Conservation (phyloP, 2,888 invertebrate genomes). For the Augochlorella aurata region DNA sequence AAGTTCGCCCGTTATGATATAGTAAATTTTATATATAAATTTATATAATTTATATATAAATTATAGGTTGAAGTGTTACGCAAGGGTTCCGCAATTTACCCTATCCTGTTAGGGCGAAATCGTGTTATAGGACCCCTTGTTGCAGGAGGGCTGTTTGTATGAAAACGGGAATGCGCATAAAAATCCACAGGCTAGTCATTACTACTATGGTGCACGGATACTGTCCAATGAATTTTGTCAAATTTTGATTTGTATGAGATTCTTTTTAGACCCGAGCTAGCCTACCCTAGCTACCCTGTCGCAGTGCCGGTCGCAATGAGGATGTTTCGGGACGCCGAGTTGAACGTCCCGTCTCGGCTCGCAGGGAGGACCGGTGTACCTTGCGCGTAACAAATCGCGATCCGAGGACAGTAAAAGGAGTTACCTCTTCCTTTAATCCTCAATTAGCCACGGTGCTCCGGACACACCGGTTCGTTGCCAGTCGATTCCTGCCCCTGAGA, state of each 20-base stretch:
- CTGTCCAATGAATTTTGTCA: not conserved
- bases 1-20: no score
- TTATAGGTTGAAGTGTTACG: no score
- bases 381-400: conserved; percentile 34
- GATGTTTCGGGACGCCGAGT: not conserved
- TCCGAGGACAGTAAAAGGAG: not conserved
- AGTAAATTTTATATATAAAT: no score
- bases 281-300: no score
- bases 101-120: no score
- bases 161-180: no score
- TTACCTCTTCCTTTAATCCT: conserved; percentile 38
- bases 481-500: conserved; percentile 32
- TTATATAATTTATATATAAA: no score
- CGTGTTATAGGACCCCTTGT: no score
- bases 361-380: not conserved
- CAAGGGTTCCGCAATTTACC: no score
- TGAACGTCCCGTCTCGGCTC: not conserved
- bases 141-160: no score
- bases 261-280: no score
- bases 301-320: not conserved
- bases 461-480: conserved; percentile 7
- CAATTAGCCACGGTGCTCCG: conserved; percentile 59
- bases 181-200: no score
- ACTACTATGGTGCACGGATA: not conserved
- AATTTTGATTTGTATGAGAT: not conserved